Base-by-base conservation (phyloP, 2,797 vertebrate species). In the Enteromius unitaeniatus region DNA sequence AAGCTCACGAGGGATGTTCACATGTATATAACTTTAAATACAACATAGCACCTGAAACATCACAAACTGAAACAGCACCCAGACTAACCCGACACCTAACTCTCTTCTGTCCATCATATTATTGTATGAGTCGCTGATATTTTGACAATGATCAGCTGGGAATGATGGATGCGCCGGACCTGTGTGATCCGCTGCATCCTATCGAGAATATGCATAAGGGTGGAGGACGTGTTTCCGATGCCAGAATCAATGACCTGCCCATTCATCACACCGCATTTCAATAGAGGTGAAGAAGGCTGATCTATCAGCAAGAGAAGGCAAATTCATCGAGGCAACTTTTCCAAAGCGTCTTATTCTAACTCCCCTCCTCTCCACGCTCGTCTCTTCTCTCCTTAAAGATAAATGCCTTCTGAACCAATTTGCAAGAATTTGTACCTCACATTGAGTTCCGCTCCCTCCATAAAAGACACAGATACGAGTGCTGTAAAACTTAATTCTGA, bases 181-280 rank as follows among this genome's bases (percentile, higher is more conserved):
- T 31, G 81, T 83, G 84, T 82, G 79, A 81, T 69, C 68, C 49
- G 40, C 42, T 74, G 78, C 75, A 79, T 80, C 82, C 81, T 67
- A 85, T 80, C 23, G 77, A 84, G 85, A 88, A 86, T 86, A 87
- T 86, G 83, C 78, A 87, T 81, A 83, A 86, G 86, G 69, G 51
- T 69, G 60, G 81, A 73, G 40, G 88, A 86, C 73, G 77, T 70
- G 70, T 84, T 88, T 81, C 88, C 88, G 83, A 78, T 90, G 91
- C 89, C 92, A 91, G 85, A 92, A 94, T 93, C 93, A 93, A 93
- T 94, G 87, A 67, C 73, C 77, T 87, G 86, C 90, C 87, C 87
- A 92, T 94, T 91, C 91, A 93, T 93, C 92, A 93, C 88, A 88
- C 87, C 87, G 86, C 87, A 91, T 92, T 91, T 85, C 81, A 60